Evolutionary conservation across 2,113 vertebrate species (phyloP).

Genomic region (Corvus hawaiiensis): DNA sequence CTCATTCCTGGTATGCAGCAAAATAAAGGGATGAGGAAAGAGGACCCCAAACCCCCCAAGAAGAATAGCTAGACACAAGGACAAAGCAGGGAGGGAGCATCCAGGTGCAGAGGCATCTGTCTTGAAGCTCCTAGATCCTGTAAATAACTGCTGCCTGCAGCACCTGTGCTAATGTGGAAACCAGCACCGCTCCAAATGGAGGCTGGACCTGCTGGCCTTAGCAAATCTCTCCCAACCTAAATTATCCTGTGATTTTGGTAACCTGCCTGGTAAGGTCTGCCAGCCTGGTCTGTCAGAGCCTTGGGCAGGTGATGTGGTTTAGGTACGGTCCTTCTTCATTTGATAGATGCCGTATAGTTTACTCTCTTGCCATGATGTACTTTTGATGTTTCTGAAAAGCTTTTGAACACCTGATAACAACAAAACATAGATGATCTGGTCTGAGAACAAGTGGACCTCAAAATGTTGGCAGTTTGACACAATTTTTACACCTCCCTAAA

Average conservation of each 20-base stretch:
- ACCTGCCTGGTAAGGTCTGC: neutral
- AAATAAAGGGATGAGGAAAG: neutral
- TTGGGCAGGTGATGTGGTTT: neutral
- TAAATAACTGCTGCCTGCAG: neutral
- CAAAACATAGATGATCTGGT: neutral
- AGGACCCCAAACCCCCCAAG: neutral
- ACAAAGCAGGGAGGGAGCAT: neutral
- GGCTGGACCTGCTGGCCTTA: neutral
- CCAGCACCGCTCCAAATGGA: neutral
- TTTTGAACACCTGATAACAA: neutral
- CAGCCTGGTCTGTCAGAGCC: neutral
- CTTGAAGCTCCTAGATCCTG: neutral
- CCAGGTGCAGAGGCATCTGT: neutral
- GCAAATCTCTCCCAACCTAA: neutral
- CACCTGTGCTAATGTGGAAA: rapidly evolving
- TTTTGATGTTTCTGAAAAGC: neutral
- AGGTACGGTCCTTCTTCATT: neutral
- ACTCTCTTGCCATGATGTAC: neutral
- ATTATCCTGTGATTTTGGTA: neutral
- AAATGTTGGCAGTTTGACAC: neutral
- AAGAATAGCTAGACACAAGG: neutral
- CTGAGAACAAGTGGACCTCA: neutral
- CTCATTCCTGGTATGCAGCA: neutral
- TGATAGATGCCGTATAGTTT: neutral
- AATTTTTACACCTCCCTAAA: neutral